phyloP scores from a whole-genome alignment of 2,888 invertebrate species.

The Eremobia ochroleuca region DNA sequence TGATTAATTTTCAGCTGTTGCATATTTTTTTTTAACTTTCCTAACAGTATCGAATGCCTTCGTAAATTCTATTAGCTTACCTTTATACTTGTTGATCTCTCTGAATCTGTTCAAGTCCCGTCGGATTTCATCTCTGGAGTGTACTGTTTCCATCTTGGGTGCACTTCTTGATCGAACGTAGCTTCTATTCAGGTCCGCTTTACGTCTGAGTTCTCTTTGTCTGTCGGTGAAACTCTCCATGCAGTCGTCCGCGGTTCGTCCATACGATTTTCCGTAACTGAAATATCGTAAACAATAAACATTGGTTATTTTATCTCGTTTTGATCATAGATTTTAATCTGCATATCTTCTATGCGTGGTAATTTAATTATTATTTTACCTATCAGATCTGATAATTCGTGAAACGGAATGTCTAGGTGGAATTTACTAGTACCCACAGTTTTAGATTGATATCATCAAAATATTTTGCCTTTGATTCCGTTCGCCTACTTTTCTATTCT shows the following conservation, averaged over 20 bases:
- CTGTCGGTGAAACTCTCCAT: slow-evolving; percentile 90
- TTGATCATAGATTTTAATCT: slow-evolving; percentile 18
- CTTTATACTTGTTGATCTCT: slow-evolving; percentile 90
- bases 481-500: neutral
- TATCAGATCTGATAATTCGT: neutral
- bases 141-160: slow-evolving; percentile 91
- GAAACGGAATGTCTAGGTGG: neutral
- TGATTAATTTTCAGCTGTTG: neutral
- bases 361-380: neutral
- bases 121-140: slow-evolving; percentile 90
- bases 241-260: slow-evolving; percentile 91
- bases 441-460: neutral
- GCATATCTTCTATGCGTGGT: slow-evolving; percentile 15
- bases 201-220: slow-evolving; percentile 84
- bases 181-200: slow-evolving; percentile 85
- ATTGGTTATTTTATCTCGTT: neutral
- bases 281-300: neutral
- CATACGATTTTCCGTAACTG: slow-evolving; percentile 91
- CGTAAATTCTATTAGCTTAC: slow-evolving; percentile 70
- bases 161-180: slow-evolving; percentile 89
- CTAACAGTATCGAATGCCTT: slow-evolving; percentile 21
- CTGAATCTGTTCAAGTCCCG: slow-evolving; percentile 88
- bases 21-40: neutral
- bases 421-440: neutral
- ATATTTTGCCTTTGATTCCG: neutral